Evolutionary conservation across 2,797 vertebrate genomes (phyloP).

Genomic region (Natrix natrix): DNA sequence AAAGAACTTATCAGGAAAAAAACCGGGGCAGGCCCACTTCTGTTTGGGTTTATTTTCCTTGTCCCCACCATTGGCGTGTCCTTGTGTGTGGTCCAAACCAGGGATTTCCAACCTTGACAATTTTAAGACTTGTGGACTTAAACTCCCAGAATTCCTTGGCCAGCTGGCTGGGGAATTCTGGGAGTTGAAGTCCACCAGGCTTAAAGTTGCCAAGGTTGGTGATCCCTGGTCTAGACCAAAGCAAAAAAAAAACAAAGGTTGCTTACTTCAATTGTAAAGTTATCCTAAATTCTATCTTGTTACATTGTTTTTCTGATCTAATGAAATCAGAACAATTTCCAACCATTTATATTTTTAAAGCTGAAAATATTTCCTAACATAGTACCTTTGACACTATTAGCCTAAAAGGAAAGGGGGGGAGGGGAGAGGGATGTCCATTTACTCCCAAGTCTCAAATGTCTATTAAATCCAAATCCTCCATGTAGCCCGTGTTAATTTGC

Average conservation of each 20-base stretch:
- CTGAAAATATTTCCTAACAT: not conserved
- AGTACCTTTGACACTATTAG: not conserved
- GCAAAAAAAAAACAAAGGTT: not conserved
- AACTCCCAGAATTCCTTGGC: too few species aligned
- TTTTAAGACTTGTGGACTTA: too few species aligned
- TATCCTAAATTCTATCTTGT: not conserved
- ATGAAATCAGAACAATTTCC: not conserved
- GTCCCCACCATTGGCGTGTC: not conserved
- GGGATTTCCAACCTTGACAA: too few species aligned
- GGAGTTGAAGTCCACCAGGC: too few species aligned
- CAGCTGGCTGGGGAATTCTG: too few species aligned
- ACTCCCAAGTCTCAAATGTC: not conserved
- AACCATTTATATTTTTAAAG: not conserved
- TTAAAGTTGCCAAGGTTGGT: too few species aligned
- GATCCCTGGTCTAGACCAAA: not conserved
- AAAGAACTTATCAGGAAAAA: not conserved
- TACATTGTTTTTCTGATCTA: not conserved
- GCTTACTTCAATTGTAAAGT: not conserved
- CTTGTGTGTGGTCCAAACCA: not conserved
- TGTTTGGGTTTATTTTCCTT: not conserved
- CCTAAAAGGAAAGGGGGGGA: not conserved
- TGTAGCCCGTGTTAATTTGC: not conserved
- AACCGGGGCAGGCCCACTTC: not conserved
- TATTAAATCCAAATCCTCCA: not conserved
- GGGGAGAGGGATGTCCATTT: not conserved